Base-by-base conservation (phyloP, 2,113 vertebrate species). In the Pteruthius melanotis region DNA sequence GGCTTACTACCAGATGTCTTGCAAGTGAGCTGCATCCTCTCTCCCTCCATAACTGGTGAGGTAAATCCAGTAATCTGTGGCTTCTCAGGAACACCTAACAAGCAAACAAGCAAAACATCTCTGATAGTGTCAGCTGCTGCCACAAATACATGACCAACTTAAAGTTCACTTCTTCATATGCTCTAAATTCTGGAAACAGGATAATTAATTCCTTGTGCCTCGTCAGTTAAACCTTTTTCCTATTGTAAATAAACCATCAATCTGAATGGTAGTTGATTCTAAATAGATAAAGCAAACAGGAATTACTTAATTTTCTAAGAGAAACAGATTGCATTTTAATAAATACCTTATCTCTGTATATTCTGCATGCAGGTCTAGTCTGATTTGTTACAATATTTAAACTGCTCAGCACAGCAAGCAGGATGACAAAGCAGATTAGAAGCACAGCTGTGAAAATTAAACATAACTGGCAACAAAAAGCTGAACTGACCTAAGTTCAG, bases 1-100 rank as follows among this genome's bases (percentile, higher is more conserved):
- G 99, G 99, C 97, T 99, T 99, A 94, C 99, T 99, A 60, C 99
- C 99, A 59, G 98, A 98, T 9, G 99, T 99, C 97, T 98, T 98
- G 98, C 99, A 99, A 37, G 98, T 99, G 74, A 99, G 98, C 60
- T 99, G 98, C 98, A 99, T 99, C 83, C 98, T 90, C 72, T 99
- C 99, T 77, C 99, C 99, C 89, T 99, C 99, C 98, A 98, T 98
- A 91, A 99, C 98, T 24, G 99, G 99, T 93, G 98, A 99, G 91
- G 98, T 98, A 97, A 99, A 99, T 89, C 99, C 99, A 83, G 98
- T 98, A 94, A 99, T 99, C 88, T 99, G 98, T 61, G 99, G 99
- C 89, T 99, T 99, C 87, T 98, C 98, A 22, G 99, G 99, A 88
- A 99, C 99, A 94, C 99, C 99, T 99, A 96, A 68, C 74, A 97